Percentiles rank a stretch among this genome's conserved stretches.
Evolutionary conservation across 2,113 vertebrate species (phyloP).

Genomic region (Phoenicopterus ruber): DNA sequence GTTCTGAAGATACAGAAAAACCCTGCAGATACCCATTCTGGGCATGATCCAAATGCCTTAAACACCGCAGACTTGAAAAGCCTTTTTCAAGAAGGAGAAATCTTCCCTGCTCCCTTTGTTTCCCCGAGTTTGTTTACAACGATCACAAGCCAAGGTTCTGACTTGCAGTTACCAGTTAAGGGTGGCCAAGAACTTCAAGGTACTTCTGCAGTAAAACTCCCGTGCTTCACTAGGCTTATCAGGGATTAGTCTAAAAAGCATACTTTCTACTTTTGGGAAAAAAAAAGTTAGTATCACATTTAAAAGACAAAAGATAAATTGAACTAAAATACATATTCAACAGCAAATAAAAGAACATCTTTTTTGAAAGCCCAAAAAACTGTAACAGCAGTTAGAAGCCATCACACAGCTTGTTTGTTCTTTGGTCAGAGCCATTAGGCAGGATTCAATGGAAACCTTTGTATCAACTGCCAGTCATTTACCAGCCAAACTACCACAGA

Average conservation of each 20-base stretch:
- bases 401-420: background rate
- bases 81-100: background rate
- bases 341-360: background rate
- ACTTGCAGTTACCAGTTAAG: background rate
- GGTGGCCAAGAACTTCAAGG: background rate
- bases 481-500: background rate
- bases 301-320: background rate
- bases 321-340: background rate
- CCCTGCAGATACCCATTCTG: rapidly evolving
- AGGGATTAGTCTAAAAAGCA: background rate
- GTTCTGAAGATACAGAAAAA: background rate
- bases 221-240: background rate
- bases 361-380: background rate
- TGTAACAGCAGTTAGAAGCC: background rate
- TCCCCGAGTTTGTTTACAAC: background rate
- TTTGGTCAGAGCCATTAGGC: background rate
- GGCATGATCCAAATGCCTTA: background rate
- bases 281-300: rapidly evolving
- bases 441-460: background rate
- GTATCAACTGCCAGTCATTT: background rate
- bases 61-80: background rate
- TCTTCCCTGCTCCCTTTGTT: background rate
- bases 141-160: background rate
- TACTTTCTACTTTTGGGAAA: background rate
- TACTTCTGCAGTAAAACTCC: background rate